Base-by-base conservation (phyloP, 2,888 invertebrate species). In the Acrobasis consociella region DNA sequence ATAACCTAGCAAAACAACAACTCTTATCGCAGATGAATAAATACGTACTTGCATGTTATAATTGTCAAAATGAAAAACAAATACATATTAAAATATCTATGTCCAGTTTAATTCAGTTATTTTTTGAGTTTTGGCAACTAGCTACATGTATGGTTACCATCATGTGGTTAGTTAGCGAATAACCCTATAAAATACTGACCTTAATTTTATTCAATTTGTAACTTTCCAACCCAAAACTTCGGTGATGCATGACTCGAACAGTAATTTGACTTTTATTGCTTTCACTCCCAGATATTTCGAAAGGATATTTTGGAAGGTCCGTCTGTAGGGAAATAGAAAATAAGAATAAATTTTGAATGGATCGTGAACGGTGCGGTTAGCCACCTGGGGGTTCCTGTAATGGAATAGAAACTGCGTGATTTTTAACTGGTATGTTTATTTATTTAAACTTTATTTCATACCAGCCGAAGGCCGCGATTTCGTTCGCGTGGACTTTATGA, bases 121-220 rank as follows among this genome's bases (percentile, higher is more conserved):
- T 3, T 22, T 22, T 31, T 31, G 5, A 31, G 31, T 7, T 7
- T 7, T 31, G 7, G 31, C 31, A 31, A 31, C 31, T 31, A 8
- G 7, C 31, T 5, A 2, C 31, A 31, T 31, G 8, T 31, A 7
- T 31, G 7, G 31, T 31, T 31, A 31, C 5, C 7, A 31, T 31
- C 7, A 31, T 31, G 8, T 31, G 31, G 31, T 31, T 31, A 22
- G 31, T 31, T 5, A 31, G 31, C 7, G 31, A 31, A 31, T 31
- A 31, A 31, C 31, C 31, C 31, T 31, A 31, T 7, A 31, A 77
- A 78, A 78, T 77, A 72, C 77, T 78, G 80, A 75, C 86, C 87
- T 85, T 86, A 87, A 89, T 90, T 89, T 89, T 84, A 89, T 91
- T 90, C 89, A 89, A 89, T 91, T 90, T 88, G 87, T 80, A 86